Conservation (phyloP, 2,888 invertebrate species). For the Drosophila subsilvestris region DNA sequence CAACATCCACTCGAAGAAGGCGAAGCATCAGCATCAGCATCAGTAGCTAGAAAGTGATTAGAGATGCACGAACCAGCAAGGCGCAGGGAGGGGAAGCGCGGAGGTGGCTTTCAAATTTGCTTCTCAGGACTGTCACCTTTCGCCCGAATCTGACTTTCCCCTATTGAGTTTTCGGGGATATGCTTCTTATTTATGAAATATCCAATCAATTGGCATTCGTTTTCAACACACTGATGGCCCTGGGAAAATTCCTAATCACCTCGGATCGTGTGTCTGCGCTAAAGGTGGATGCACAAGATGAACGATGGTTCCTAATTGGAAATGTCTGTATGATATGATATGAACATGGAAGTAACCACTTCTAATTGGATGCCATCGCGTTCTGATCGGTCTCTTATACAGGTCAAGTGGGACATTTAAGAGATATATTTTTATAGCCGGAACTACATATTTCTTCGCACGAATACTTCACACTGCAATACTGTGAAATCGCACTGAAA, state of each 20-base stretch:
- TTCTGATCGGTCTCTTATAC: not conserved
- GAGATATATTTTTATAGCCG: too few species aligned
- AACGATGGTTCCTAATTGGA: conserved; percentile 31
- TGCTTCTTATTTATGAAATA: conserved; percentile 46
- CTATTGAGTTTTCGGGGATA: conserved; percentile 44
- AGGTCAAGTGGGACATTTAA: not conserved
- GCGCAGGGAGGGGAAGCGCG: conserved; percentile 3
- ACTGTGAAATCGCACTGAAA: too few species aligned
- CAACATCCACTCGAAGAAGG: not conserved
- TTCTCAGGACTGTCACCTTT: conserved; percentile 83
- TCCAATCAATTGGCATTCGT: conserved; percentile 40
- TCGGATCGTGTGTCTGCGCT: conserved; percentile 23
- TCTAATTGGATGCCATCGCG: not conserved
- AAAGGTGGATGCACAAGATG: not conserved
- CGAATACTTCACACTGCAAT: too few species aligned
- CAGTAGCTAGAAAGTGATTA: conserved; percentile 39
- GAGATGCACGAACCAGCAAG: not conserved
- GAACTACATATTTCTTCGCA: too few species aligned
- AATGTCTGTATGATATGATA: rapidly evolving
- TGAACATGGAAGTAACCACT: too few species aligned
- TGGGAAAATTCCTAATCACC: conserved; percentile 52
- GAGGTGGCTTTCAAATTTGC: conserved; percentile 51
- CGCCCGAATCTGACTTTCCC: conserved; percentile 42
- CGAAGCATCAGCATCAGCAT: not conserved
- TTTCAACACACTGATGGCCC: conserved; percentile 2